phyloP scores from a whole-genome alignment of 2,797 vertebrate genomes.

The Myripristis jacobus region DNA sequence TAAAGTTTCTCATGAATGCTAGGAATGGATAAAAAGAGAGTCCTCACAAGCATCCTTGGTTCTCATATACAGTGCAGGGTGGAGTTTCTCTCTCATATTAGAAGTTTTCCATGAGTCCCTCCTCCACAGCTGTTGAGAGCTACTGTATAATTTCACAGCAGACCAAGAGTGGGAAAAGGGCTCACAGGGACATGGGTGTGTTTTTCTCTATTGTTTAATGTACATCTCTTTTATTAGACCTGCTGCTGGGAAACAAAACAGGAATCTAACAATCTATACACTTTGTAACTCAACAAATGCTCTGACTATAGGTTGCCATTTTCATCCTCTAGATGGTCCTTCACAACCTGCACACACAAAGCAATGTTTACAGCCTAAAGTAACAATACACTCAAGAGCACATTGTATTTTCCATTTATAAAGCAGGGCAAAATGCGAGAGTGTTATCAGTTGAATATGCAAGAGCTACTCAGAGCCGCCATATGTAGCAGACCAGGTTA shows the following conservation, averaged over 20 bases:
- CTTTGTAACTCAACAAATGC: conserved; percentile 45
- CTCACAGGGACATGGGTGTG: conserved; percentile 24
- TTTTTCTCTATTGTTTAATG: conserved; percentile 37
- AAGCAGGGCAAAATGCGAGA: not conserved
- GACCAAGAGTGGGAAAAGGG: conserved; percentile 28
- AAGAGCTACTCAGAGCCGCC: conserved; percentile 34
- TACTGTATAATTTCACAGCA: conserved; percentile 54
- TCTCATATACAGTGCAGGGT: conserved; percentile 17
- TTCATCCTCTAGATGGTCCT: conserved; percentile 8
- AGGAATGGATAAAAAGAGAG: conserved; percentile 8
- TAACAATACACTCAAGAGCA: not conserved
- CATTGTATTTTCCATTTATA: not conserved
- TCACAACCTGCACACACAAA: conserved; percentile 45
- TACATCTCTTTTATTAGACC: conserved; percentile 49
- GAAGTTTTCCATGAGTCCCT: conserved; percentile 1
- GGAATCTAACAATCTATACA: conserved; percentile 13
- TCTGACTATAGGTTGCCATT: conserved; percentile 43
- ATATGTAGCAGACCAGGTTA: conserved; percentile 18
- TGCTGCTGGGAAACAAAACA: conserved; percentile 33
- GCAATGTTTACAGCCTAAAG: conserved; percentile 1
- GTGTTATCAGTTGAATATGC: conserved; percentile 40
- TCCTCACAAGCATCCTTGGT: not conserved
- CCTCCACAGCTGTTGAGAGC: conserved; percentile 45
- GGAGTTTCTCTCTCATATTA: conserved; percentile 27
- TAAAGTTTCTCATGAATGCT: conserved; percentile 11